Evolutionary conservation across 2,797 vertebrate genomes (phyloP), one percentile per base, ranked within the genome.

Genomic region (Nyctibius grandis): DNA sequence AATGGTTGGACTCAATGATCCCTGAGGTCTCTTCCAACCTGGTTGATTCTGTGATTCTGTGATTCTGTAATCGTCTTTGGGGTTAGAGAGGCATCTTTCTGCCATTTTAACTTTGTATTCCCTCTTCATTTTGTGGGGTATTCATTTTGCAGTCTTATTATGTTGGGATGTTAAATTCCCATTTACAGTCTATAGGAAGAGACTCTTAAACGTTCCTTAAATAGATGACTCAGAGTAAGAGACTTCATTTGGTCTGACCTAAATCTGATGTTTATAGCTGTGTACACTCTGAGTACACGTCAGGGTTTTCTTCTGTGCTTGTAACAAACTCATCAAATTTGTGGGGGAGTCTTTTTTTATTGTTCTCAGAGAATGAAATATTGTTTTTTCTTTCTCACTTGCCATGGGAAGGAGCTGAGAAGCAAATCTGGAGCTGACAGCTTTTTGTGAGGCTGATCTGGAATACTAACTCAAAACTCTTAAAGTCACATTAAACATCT

Each of bases 401-500:
- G 0, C 59, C 61, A 89, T 25, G 56, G 51, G 77, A 85, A 94
- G 53, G 26, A 81, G 44, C 36, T 60, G 44, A 93, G 69, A 72
- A 69, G 63, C 59, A 81, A 61, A 93, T 93, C 61, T 84, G n/a
- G 77, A 96, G 47, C 51, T 95, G 89, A 57, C 74, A 92, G 56
- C 22, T 70, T 93, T 94, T 80, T 87, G 77, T 0, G 0, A 91
- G 48, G 63, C 80, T 93, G 89, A 88, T 93, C 63, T 80, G 83
- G 68, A 94, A 93, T 91, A 77, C 80, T 89, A 93, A 92, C 85
- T 87, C 70, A 82, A 89, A 96, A 91, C 80, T 91, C 68, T 75
- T 70, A 74, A 88, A 93, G 57, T 85, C 88, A 64, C 85, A 82
- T 95, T 94, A 96, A 95, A 85, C 59, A 91, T 84, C 85, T 93